Base-by-base conservation (phyloP, 2,797 vertebrate species). In the Aselliscus stoliczkanus region DNA sequence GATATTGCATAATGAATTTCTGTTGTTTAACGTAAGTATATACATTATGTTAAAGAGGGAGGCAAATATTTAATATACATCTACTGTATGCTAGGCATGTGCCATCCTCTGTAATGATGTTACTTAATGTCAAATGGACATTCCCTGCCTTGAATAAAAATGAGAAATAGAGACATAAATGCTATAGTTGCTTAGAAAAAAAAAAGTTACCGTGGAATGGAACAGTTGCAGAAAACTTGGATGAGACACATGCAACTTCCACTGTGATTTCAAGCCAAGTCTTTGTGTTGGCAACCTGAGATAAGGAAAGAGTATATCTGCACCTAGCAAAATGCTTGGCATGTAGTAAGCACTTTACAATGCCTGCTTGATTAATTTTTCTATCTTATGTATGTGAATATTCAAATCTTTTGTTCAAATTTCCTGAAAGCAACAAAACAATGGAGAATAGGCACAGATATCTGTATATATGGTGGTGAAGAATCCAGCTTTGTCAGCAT, bases 121-220 rank as follows among this genome's bases (percentile, higher is more conserved):
- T 90, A 67, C 58, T 83, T 86, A 83, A 80, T 93, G 31, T 80
- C 86, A 93, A 86, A 69, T 87, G 39, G 54, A 86, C 80, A 83
- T 72, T 86, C 23, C 82, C 11, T 82, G 52, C 56, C 39, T 90
- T 96, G 67, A 93, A 79, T 92, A 92, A 90, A 92, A 93, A 76
- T 90, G 37, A 94, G 58, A 93, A 95, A 56, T 70, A 72, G 14
- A 58, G 70, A 39, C 27, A 85, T 79, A 77, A 94, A 69, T 44
- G 47, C 21, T 79, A 1, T 31, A 60, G 81, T 76, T 90, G 18
- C 34, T 96, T 88, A 93, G 52, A 73, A 37, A 84, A 89, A 89
- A 65, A 75, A 88, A 93, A 64, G 34, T 73, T 13, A 7, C 29
- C 4, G 3, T 50, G 21, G 9, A 56, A 25, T 80, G 56, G 39